Evolutionary conservation across 2,797 vertebrate species (phyloP).

Genomic region (Paramormyrops hopkinsi): DNA sequence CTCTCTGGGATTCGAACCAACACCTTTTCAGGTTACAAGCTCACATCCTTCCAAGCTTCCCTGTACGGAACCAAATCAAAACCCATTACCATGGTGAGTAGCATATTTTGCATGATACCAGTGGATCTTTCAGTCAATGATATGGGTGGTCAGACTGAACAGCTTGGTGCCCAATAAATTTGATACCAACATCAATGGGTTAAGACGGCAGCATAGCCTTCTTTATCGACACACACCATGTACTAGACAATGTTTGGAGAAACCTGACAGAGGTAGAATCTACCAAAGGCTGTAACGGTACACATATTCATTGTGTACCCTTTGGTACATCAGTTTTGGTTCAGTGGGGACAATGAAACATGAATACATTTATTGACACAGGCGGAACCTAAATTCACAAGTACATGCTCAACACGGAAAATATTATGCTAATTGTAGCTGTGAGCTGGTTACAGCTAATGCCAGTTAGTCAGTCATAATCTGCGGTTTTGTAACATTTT

Average conservation of each 20-base stretch:
- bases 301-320: neutral
- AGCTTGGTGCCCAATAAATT: neutral
- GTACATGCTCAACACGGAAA: neutral
- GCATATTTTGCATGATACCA: neutral
- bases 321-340: neutral
- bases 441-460: neutral
- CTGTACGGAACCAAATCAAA: neutral
- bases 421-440: neutral
- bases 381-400: neutral
- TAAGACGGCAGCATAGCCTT: neutral
- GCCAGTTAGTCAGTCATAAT: neutral
- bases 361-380: neutral
- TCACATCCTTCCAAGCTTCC: neutral
- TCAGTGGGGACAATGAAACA: neutral
- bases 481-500: neutral
- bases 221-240: neutral
- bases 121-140: neutral
- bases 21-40: neutral
- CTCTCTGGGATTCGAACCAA: neutral
- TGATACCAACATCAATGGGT: neutral
- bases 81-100: neutral
- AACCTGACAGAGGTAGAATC: neutral
- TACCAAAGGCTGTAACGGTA: neutral
- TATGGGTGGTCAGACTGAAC: neutral
- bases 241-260: neutral